Base-by-base conservation (phyloP, 2,888 invertebrate species). In the Tenthredo scrophulariae region DNA sequence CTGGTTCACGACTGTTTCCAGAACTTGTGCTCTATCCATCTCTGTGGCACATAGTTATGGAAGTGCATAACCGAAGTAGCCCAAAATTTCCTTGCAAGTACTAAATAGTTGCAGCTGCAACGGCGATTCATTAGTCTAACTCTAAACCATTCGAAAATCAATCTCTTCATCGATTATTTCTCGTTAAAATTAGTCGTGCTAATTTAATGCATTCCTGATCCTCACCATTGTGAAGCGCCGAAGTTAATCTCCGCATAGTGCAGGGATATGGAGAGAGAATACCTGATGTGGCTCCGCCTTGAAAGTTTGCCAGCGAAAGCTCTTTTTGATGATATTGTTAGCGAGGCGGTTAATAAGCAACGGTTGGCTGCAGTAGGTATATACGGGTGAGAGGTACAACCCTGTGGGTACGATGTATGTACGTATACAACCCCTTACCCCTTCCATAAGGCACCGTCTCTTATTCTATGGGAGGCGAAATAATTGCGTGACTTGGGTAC, bases 401-500 rank as follows among this genome's bases (percentile, higher is more conserved):
- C 50, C 29, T 77, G 40, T 40, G 33, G n/a, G 18, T 18, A 22
- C 13, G 37, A 46, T 29, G 46, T 50, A 6, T 54, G 50, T n/a
- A 18, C 29, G 33, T 29, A n/a, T 29, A n/a, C 29, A 77, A 50
- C 29, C 50, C 77, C 77, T 77, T 54, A 33, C 46, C 33, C 33
- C 50, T 54, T 43, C 22, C 22, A 40, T 18, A 1, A n/a, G 9
- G 40, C n/a, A 18, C 9, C 50, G 77, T n/a, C 29, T 54, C 77
- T 77, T 54, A 77, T 82, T 82, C 33, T 82, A 65, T 65, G 29
- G 29, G 50, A 54, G 54, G 82, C 65, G 67, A 84, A 70, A 84
- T 84, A 84, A 84, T 84, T 84, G 84, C 84, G 84, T 70, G 67
- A 84, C 84, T 84, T 43, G 29, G 50, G 40, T 84, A 70, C 84